Percentiles rank a stretch among this genome's conserved stretches.
Evolutionary conservation across 2,797 vertebrate genomes (phyloP).

Genomic region (Hypotaenidia okinawae): DNA sequence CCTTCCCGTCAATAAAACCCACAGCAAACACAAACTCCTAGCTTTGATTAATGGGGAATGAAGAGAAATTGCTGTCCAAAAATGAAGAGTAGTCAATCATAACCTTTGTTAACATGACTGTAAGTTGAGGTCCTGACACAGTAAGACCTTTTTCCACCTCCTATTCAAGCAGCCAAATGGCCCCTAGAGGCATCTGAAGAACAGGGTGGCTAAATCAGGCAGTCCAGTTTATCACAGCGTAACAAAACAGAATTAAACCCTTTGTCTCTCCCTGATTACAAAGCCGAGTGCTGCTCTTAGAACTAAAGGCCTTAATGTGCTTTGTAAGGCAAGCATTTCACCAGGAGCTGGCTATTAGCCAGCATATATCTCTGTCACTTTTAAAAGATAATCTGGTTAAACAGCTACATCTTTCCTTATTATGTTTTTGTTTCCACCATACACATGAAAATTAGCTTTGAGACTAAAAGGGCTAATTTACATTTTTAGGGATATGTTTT

Average conservation of each 20-base stretch:
- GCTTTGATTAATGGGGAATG: not conserved
- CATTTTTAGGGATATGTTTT: slow-evolving; percentile 64
- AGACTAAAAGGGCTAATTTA: slow-evolving; percentile 50
- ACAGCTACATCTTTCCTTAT: slow-evolving; percentile 60
- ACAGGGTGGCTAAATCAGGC: not conserved
- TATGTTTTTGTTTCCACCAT: slow-evolving; percentile 51
- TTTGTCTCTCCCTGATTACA: not conserved
- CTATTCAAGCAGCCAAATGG: not conserved
- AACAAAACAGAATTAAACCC: slow-evolving; percentile 27
- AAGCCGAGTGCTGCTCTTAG: not conserved
- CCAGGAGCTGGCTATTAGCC: slow-evolving; percentile 50
- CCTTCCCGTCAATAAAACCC: not conserved
- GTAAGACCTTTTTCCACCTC: not conserved
- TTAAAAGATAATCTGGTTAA: slow-evolving; percentile 65
- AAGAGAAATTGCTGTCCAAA: not conserved
- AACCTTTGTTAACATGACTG: not conserved
- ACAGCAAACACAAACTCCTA: not conserved
- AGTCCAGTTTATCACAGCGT: not conserved
- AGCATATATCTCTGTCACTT: slow-evolving; percentile 50
- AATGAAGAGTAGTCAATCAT: not conserved
- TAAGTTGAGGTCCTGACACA: not conserved
- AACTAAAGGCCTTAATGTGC: not conserved
- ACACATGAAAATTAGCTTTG: slow-evolving; percentile 68
- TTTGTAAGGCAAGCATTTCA: slow-evolving; percentile 14
- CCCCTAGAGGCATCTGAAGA: not conserved